Evolutionary conservation across 2,797 vertebrate species (phyloP), one percentile per base, ranked within the genome.

Genomic region (Apogon talboti): DNA sequence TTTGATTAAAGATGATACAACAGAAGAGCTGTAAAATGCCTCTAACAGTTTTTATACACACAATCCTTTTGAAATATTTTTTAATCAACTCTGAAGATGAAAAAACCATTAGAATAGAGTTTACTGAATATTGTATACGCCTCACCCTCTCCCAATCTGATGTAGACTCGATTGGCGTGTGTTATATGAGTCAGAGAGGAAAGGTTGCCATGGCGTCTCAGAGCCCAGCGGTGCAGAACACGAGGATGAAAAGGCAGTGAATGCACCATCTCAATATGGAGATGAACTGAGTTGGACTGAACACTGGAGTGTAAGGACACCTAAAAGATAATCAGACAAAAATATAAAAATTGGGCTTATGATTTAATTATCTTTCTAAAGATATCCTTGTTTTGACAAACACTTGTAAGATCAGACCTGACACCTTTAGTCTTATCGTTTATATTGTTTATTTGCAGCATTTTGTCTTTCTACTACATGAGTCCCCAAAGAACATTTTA

Each of bases 81-180:
- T 24, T 24, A 2, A 24, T 24, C 21, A 24, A 24, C 21, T 33
- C 1, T 4, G 30, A 33, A 33, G 30, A 4, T 33, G 6, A 33
- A 33, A 33, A 33, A 33, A 3, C 21, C 2, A 24, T 2, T 5
- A 24, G 21, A 24, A 24, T 24, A 24, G 2, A 24, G 21, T 24
- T 53, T 6, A 2, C 53, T 28, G 15, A 24, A 24, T 5, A 24
- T 33, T 33, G 30, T n/a, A n/a, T n/a, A n/a, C 7, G 6, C 7
- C 92, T 88, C 78, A 94, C 94, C 94, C 38, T 94, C 89, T 71
- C 94, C 94, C 30, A 94, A 74, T 0, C 61, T 78, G 54, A 93
- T 28, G 66, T 93, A 94, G 48, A 92, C 78, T 0, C 60, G 87
- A 59, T 94, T 94, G 64, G 88, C 89, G 0, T 71, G 84, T 3